phyloP scores from a whole-genome alignment of 2,888 invertebrate species.

The Bembecia ichneumoniformis region DNA sequence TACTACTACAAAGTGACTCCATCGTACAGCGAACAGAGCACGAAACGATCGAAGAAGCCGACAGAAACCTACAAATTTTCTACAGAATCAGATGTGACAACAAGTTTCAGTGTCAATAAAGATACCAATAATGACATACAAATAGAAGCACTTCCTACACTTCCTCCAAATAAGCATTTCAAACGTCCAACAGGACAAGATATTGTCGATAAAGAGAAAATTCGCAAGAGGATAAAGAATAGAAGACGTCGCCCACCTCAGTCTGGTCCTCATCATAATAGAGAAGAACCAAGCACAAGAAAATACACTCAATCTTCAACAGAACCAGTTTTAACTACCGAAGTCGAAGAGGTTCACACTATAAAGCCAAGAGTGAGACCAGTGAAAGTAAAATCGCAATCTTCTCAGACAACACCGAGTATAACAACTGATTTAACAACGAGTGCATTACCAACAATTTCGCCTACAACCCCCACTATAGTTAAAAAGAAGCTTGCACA shows the following conservation, averaged over 20 bases:
- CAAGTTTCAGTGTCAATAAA: conserved; percentile 22
- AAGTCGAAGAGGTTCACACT: conserved; percentile 44
- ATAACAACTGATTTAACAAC: conserved; percentile 58
- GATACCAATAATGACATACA: conserved; percentile 34
- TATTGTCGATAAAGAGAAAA: conserved; percentile 45
- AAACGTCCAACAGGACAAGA: conserved; percentile 40
- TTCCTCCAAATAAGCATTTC: conserved; percentile 61
- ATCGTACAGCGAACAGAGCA: conserved; percentile 39
- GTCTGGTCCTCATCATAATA: conserved; percentile 37
- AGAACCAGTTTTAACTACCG: conserved; percentile 31
- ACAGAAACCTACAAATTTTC: conserved; percentile 27
- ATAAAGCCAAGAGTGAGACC: conserved; percentile 51
- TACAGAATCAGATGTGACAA: conserved; percentile 23
- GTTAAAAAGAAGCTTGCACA: conserved; percentile 52
- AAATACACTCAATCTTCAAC: conserved; percentile 27
- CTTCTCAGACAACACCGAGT: conserved; percentile 54
- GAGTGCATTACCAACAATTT: conserved; percentile 57
- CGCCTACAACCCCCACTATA: conserved; percentile 56
- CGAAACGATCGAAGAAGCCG: conserved; percentile 54
- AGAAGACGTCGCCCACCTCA: conserved; percentile 57
- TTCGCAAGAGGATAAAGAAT: conserved; percentile 58
- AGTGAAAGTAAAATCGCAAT: conserved; percentile 34
- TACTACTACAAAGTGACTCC: conserved; percentile 63
- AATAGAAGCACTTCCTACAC: conserved; percentile 51
- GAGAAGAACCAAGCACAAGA: conserved; percentile 33